Evolutionary conservation across 2,113 vertebrate genomes (phyloP), one percentile per base, ranked within the genome.

Genomic region (Emydura subglobosa): DNA sequence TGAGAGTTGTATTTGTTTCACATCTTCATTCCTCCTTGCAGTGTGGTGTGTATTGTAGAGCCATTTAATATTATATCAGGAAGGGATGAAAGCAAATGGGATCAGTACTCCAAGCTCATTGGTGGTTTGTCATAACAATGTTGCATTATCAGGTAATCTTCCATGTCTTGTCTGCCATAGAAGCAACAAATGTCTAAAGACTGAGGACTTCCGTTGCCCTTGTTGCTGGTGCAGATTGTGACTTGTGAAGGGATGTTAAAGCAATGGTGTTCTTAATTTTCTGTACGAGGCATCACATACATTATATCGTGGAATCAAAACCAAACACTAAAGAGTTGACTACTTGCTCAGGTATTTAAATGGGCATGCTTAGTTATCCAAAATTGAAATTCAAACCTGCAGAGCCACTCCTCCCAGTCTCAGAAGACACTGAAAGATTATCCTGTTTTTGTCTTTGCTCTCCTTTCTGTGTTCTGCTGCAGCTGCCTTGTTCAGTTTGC

Each of bases 401-500:
- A 83, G 80, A 91, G 24, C 2, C 16, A 7, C 84, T 3, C 6
- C 14, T 83, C n/a, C 72, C 8, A 55, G 13, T 47, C n/a, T 91
- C 42, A 49, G 78, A 85, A 88, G 55, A 74, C 53, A 83, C 51
- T n/a, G 82, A 93, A 88, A 93, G 90, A 93, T 82, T 61, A n/a
- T 17, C 79, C 87, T 91, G 61, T 78, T 91, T 92, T 92, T 86
- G 68, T 91, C 80, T 84, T 95, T 96, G 90, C 25, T 44, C 47
- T 93, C 47, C 87, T 81, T 53, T 78, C 51, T 86, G 79, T 88
- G 93, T 8, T 47, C 47, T 50, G 79, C 92, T 96, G 92, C 92
- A 97, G 92, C 95, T 97, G 95, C 50, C 92, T 95, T 61, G 79
- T 91, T 92, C 49, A 44, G 68, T 84, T 95, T 82, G 31, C 87